phyloP scores from a whole-genome alignment of 2,888 invertebrate genomes.

The Eilema caniola region DNA sequence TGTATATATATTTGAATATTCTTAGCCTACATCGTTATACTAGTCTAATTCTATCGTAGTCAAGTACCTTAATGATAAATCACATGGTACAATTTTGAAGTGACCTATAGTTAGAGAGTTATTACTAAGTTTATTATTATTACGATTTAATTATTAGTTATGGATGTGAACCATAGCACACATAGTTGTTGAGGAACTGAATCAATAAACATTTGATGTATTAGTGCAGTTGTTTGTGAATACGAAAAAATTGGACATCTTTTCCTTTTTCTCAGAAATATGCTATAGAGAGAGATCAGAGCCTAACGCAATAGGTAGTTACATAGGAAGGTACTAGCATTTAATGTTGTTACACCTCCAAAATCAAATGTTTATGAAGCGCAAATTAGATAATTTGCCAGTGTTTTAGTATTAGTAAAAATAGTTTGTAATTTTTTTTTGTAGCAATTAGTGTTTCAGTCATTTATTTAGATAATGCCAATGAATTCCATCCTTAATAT shows the following conservation, averaged over 20 bases:
- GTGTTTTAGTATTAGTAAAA: neutral
- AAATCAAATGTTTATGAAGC: neutral
- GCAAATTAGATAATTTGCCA: neutral
- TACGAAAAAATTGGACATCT: neutral
- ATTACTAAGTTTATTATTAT: constrained; percentile 19
- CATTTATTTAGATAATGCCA: constrained; percentile 26
- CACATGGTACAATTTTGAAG: constrained; percentile 9
- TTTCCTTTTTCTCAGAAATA: neutral
- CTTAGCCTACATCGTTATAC: constrained; percentile 25
- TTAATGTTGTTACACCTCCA: neutral
- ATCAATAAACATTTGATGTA: neutral
- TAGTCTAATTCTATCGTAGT: constrained; percentile 16
- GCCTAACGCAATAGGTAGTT: neutral
- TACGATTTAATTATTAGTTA: constrained; percentile 23
- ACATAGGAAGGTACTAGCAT: neutral
- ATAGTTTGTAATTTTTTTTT: too few species aligned
- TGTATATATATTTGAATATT: constrained; percentile 25
- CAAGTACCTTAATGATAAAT: constrained; percentile 35
- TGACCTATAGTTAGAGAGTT: constrained; percentile 28
- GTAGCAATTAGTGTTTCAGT: too few species aligned
- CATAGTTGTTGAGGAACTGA: neutral
- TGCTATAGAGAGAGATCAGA: neutral
- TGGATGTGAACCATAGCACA: constrained; percentile 44
- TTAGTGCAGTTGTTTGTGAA: neutral
- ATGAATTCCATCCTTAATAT: constrained; percentile 32